A percentile compares a stretch with the other conserved stretches of the same genome.
Evolutionary conservation across 2,113 vertebrate genomes (phyloP).

Genomic region (Otus sunia): DNA sequence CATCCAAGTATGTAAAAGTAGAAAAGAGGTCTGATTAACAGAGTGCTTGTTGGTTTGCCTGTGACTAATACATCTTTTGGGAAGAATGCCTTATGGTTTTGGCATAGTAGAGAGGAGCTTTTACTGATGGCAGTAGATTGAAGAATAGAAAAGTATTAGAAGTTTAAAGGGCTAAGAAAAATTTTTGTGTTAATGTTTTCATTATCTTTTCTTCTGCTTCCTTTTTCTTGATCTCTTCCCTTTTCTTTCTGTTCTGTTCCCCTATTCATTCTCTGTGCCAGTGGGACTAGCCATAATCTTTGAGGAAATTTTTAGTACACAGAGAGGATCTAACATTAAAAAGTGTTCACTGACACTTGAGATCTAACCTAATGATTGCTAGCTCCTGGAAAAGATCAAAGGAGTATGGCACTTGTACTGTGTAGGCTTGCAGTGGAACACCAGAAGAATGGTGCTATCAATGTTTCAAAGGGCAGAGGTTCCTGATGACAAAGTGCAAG

Average conservation of each 20-base stretch:
- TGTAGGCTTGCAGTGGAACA: background rate
- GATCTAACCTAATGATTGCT: background rate
- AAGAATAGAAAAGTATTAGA: background rate
- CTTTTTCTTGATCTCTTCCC: background rate
- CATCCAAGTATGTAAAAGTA: background rate
- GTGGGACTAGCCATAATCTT: slow-evolving; percentile 18
- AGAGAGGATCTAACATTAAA: background rate
- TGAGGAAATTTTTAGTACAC: background rate
- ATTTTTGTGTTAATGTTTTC: background rate
- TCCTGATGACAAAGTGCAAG: background rate
- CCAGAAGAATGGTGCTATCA: background rate
- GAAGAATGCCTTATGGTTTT: background rate
- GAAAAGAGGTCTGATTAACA: background rate
- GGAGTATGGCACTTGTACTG: background rate
- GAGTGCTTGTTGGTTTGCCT: background rate
- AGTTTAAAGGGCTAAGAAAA: background rate
- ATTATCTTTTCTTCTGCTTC: background rate
- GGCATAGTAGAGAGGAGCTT: background rate
- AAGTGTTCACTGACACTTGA: background rate
- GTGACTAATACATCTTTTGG: background rate
- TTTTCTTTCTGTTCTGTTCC: background rate
- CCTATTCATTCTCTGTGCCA: background rate
- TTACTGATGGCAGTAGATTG: background rate
- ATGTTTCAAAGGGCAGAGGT: background rate
- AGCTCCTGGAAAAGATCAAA: slow-evolving; percentile 1